phyloP scores from a whole-genome alignment of 2,797 vertebrate species.

The Pangasius macronema region DNA sequence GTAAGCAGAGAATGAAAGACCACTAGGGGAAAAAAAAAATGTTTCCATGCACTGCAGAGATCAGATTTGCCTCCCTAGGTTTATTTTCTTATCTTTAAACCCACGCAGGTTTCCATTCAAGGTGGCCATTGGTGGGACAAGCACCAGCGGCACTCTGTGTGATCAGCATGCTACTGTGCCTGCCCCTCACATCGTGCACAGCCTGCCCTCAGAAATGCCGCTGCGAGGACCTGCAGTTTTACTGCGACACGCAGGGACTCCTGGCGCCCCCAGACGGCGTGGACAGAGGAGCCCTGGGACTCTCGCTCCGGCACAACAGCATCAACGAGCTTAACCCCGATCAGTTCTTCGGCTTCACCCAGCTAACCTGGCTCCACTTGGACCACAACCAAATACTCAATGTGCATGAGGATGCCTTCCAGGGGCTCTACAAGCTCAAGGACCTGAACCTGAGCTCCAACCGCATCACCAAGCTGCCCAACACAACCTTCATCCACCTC shows the following conservation, averaged over 20 bases:
- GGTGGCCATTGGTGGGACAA: constrained; percentile 99
- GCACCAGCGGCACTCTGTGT: constrained; percentile 97
- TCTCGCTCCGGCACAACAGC: constrained; percentile 97
- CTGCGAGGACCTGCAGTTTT: constrained; percentile 99
- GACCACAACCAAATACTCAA: constrained; percentile 98
- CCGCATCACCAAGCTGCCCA: constrained; percentile 99
- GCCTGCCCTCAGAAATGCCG: constrained; percentile 99
- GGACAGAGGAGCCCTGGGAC: constrained; percentile 95
- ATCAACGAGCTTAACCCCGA: constrained; percentile 94
- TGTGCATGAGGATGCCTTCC: constrained; percentile 97
- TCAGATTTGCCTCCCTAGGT: constrained; percentile 71
- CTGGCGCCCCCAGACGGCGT: constrained; percentile 95
- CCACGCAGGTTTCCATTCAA: constrained; percentile 99
- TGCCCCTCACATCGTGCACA: constrained; percentile 94
- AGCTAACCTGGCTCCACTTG: constrained; percentile 98
- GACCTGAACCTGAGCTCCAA: constrained; percentile 99
- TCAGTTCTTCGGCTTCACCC: constrained; percentile 97
- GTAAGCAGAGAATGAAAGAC: background rate
- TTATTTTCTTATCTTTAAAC: constrained; percentile 81
- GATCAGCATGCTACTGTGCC: constrained; percentile 97
- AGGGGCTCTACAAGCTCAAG: constrained; percentile 98
- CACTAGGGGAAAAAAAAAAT: constrained; percentile 36
- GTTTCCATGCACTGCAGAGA: constrained; percentile 70
- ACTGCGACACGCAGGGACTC: constrained; percentile 99
- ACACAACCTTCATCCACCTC: constrained; percentile 99